These are phyloP conservation scores for Epizoanthus scotinus DNA, from an alignment of 92 coral and sea anemone species.

Conservation along the genomic window DNA sequence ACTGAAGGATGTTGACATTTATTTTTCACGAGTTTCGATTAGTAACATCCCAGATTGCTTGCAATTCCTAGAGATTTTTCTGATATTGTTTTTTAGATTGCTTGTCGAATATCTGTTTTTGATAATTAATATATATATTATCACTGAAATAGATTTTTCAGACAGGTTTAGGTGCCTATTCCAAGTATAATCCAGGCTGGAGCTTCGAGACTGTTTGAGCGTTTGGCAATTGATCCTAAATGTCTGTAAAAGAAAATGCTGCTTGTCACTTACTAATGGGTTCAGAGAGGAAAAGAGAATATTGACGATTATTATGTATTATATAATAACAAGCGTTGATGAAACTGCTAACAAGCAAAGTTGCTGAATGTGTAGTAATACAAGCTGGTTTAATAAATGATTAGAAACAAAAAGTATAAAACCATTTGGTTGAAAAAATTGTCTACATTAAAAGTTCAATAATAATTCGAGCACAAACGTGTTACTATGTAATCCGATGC, in stretches of 20 bases:
- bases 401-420: background rate
- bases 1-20: background rate
- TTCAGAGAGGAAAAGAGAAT: background rate
- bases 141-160: background rate
- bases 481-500: no score
- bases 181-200: background rate
- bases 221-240: background rate
- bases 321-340: background rate
- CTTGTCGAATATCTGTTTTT: background rate
- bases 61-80: background rate
- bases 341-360: background rate
- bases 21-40: background rate
- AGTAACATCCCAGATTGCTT: background rate
- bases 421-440: background rate
- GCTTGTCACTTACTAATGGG: no score
- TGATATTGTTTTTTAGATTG: background rate
- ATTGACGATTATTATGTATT: background rate
- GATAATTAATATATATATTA: background rate
- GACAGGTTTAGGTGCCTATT: background rate
- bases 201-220: background rate
- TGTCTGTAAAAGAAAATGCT: background rate
- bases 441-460: no score
- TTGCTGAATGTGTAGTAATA: background rate
- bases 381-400: constrained; percentile 5
- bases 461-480: no score